Evolutionary conservation across 2,888 invertebrate species (phyloP), one percentile per base, ranked within the genome.

Genomic region (Carabus problematicus): DNA sequence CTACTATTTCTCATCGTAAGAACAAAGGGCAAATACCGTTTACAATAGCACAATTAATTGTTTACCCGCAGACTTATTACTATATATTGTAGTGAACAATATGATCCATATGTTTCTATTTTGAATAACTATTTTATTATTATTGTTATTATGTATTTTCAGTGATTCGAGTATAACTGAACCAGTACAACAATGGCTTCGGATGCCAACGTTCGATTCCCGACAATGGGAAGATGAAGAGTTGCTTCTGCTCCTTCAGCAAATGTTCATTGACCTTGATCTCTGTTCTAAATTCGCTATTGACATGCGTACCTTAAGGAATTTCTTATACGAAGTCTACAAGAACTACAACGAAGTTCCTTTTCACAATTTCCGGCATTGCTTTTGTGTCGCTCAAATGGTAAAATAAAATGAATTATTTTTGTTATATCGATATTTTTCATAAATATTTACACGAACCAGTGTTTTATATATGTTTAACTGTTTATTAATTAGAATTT

Each of bases 321-420:
- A 88, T 80, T 91, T 91, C 83, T 85, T 91, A 64, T 91, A 89
- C 79, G 89, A 90, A 81, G 89, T 90, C 75, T 91, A 91, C 82
- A 90, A 90, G 80, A 89, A 91, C 80, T 93, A 93, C 85, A 90
- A 93, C 82, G 92, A 92, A 82, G 93, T 93, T 78, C 93, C 93
- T 71, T 93, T 93, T 83, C 93, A 93, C 82, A 93, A 93, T 83
- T 93, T 93, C 82, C 86, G 92, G 74, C 93, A 93, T 79, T 92
- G 92, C 81, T 93, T 93, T 82, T 93, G 93, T 84, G 93, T 93
- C 73, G 88, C 93, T 71, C 93, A 93, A 85, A 93, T 93, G 93
- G 93, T 92, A 82, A 84, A 84, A 85, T 8, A 43, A 56, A 3
- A 29, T 56, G 29, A 12, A 52, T 52, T 14, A 11, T 4, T 3